Base-by-base conservation (phyloP, 2,797 vertebrate species). In the Poecilia picta region DNA sequence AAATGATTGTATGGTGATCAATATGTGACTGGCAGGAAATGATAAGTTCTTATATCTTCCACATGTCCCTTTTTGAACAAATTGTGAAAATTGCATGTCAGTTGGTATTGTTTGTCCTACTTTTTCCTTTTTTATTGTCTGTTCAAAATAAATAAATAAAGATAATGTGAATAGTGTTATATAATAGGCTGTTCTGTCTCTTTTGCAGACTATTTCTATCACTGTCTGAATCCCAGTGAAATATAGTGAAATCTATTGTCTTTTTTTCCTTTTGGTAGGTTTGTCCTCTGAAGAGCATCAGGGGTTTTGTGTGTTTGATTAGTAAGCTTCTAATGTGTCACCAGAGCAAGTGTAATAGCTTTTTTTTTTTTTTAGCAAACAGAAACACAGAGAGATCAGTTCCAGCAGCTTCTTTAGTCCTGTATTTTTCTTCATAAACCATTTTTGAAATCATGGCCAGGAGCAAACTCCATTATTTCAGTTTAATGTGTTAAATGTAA, bases 271-370 rank as follows among this genome's bases (percentile, higher is more conserved):
- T 28, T 13, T 8, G 75, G 4, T 31, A 51, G 74, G 80, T 88
- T 87, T 89, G 84, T 85, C 83, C 83, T 86, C 59, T 73, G 55
- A 78, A 85, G 59, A 73, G 74, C 80, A 70, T 87, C 77, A 85
- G 47, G 71, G 36, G 79, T 78, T 87, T 79, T 80, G 82, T 15
- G 8, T 75, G 49, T 45, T 77, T 81, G 77, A 76, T 81, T 84
- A 81, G 81, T 62, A 82, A 79, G 71, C 82, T 76, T 72, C 73
- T 57, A 74, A 72, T 70, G 75, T 82, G 81, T 78, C 82, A 73
- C 51, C 2, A 12, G 57, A 73, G 43, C 84, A 80, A 75, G 75
- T 87, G 62, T 59, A 82, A 87, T 76, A 47, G 46, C 16, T 47
- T 75, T 51, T 41, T 81, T 76, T 88, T 85, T 75, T 31, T n/a